Percentiles rank a stretch among this genome's conserved stretches.
Conservation (phyloP, 2,888 invertebrate species). For the Lymantria dispar region DNA sequence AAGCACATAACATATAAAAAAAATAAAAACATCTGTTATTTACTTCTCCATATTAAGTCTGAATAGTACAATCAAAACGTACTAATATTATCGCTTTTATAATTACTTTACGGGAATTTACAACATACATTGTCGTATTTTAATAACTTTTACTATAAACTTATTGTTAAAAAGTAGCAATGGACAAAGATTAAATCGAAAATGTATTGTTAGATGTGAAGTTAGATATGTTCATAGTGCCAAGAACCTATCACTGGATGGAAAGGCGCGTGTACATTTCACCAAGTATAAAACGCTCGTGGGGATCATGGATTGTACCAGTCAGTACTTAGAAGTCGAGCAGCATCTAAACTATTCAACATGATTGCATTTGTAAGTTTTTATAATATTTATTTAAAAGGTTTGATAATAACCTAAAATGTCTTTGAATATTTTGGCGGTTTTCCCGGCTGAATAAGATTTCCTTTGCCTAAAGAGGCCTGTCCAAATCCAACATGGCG, state of each 20-base stretch:
- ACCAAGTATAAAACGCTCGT: conserved; percentile 74
- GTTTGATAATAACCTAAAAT: conserved; percentile 6
- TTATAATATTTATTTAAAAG: conserved; percentile 10
- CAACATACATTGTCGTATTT: conserved; percentile 35
- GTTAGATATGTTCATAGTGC: conserved; percentile 35
- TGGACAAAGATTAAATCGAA: conserved; percentile 18
- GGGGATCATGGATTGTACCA: conserved; percentile 61
- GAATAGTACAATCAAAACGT: conserved; percentile 46
- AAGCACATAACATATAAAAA: conserved; percentile 51
- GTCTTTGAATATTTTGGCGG: conserved; percentile 2
- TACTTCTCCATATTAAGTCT: conserved; percentile 25
- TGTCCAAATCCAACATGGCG: not conserved
- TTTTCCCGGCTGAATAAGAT: conserved; percentile 15
- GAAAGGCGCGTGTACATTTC: conserved; percentile 75
- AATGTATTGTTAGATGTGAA: conserved; percentile 1
- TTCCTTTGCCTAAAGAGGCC: conserved; percentile 10
- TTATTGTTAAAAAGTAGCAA: conserved; percentile 21
- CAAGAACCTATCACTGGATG: conserved; percentile 69
- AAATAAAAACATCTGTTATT: conserved; percentile 45
- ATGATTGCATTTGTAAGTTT: conserved; percentile 79
- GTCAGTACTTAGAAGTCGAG: conserved; percentile 64
- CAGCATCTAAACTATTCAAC: conserved; percentile 64
- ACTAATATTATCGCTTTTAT: conserved; percentile 18
- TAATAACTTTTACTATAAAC: fast-evolving
- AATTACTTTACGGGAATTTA: not conserved